phyloP scores from a whole-genome alignment of 2,797 vertebrate genomes.

The Buceros bicornis region DNA sequence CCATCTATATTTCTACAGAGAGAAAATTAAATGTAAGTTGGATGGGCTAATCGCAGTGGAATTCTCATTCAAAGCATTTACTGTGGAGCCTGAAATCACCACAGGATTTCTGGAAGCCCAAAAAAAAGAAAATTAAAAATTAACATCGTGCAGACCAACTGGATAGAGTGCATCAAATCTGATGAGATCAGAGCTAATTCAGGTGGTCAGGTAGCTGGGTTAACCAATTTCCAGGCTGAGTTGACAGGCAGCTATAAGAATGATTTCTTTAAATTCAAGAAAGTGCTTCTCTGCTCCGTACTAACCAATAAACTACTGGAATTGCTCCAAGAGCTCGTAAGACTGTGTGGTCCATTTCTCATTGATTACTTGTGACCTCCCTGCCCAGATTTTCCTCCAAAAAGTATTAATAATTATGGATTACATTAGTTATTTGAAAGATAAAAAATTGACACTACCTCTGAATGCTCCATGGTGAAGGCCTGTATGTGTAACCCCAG shows the following conservation, averaged over 20 bases:
- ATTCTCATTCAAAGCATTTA: slow-evolving; percentile 86
- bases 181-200: not conserved
- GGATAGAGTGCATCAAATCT: not conserved
- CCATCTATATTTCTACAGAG: not conserved
- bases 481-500: not conserved
- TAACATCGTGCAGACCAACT: not conserved
- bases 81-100: slow-evolving; percentile 84
- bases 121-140: not conserved
- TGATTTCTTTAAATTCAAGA: not conserved
- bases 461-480: not conserved
- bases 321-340: not conserved
- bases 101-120: slow-evolving; percentile 83
- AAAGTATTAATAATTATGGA: not conserved
- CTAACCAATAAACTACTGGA: not conserved
- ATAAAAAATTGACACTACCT: not conserved
- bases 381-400: not conserved
- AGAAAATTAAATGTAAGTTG: slow-evolving; percentile 70
- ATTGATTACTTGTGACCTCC: not conserved
- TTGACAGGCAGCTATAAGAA: not conserved
- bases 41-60: slow-evolving; percentile 83
- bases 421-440: not conserved
- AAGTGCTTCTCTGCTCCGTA: not conserved
- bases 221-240: not conserved
- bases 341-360: not conserved
- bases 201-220: not conserved